phyloP scores from a whole-genome alignment of 2,113 vertebrate species.

The Bombycilla garrulus region DNA sequence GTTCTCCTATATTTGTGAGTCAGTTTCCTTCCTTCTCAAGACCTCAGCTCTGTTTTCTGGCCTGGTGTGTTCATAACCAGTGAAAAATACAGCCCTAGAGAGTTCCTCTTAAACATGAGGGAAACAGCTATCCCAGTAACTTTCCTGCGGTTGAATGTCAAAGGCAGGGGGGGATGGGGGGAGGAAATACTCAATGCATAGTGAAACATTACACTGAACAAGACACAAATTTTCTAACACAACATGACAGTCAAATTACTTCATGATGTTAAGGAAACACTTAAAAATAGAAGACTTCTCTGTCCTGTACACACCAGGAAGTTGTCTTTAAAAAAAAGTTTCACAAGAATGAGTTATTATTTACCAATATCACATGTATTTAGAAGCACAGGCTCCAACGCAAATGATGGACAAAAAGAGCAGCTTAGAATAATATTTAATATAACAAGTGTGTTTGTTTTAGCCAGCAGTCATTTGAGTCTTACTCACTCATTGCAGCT shows the following conservation, averaged over 20 bases:
- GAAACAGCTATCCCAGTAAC: not conserved
- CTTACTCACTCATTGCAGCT: not conserved
- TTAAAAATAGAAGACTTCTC: not conserved
- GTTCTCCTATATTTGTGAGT: not conserved
- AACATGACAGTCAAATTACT: not conserved
- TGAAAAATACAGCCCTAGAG: not conserved
- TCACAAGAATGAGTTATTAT: conserved; percentile 21
- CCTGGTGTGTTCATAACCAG: not conserved
- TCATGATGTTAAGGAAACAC: conserved; percentile 2
- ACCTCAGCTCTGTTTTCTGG: not conserved
- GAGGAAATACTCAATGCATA: not conserved
- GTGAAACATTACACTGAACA: not conserved
- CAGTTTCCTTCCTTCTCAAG: not conserved
- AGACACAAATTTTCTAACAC: not conserved
- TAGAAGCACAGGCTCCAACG: not conserved
- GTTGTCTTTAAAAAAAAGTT: not conserved
- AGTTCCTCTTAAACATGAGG: not conserved
- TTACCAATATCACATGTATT: not conserved
- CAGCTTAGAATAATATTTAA: not conserved
- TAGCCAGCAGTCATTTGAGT: not conserved
- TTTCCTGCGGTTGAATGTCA: not conserved
- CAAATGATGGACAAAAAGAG: not conserved
- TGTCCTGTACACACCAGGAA: not conserved
- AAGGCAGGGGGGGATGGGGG: not conserved
- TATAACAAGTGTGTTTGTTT: not conserved